Evolutionary conservation across 1,140 invertebrate genomes (phyloP).

Genomic region (Pseudomyrmex pallidus): DNA sequence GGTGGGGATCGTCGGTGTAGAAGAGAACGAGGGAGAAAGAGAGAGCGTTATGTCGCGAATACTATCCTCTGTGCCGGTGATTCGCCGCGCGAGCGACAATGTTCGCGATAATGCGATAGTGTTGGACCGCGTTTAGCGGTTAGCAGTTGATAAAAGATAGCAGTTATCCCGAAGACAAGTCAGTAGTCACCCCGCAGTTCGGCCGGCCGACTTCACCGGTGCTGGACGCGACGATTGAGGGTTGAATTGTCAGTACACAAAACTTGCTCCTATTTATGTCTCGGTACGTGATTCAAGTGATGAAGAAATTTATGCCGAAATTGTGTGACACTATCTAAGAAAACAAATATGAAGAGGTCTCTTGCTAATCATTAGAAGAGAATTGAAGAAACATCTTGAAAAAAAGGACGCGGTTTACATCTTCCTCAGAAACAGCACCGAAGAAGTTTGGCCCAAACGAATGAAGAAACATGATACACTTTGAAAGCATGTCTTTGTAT

Average conservation of each 20-base stretch:
- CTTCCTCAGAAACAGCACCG: background rate
- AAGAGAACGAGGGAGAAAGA: slow-evolving; percentile 67
- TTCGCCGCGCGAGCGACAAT: slow-evolving; percentile 73
- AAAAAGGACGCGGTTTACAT: too few relatives aligned
- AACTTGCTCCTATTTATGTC: background rate
- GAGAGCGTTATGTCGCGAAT: slow-evolving; percentile 53
- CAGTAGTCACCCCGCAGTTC: slow-evolving; percentile 77
- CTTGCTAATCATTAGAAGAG: slow-evolving; percentile 18
- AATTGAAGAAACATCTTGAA: background rate
- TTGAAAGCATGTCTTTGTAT: background rate
- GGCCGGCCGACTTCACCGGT: slow-evolving; percentile 60
- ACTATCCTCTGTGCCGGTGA: slow-evolving; percentile 67
- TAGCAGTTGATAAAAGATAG: slow-evolving; percentile 85
- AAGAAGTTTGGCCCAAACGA: background rate
- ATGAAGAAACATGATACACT: background rate
- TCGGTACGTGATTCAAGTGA: too few relatives aligned
- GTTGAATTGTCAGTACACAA: background rate
- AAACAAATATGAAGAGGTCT: too few relatives aligned
- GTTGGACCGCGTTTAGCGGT: slow-evolving; percentile 80
- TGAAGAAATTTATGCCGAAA: background rate
- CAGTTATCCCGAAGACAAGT: slow-evolving; percentile 77
- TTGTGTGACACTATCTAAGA: background rate
- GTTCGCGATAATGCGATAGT: slow-evolving; percentile 80
- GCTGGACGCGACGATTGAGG: background rate
- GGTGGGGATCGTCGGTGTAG: slow-evolving; percentile 62